Base-by-base conservation (phyloP, 2,888 invertebrate species). In the Glomeris marginata region DNA sequence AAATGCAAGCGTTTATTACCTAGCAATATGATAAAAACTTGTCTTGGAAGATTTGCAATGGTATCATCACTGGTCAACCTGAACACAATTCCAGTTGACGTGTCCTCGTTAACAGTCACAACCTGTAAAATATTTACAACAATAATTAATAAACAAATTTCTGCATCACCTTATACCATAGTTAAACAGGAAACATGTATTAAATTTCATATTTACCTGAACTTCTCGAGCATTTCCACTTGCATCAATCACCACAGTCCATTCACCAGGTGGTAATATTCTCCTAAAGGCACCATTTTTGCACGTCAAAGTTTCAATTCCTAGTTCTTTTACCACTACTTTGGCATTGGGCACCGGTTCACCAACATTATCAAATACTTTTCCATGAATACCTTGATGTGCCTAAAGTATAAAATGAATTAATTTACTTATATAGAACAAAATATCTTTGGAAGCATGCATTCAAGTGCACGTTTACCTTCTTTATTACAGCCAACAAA, bases 231-330 rank as follows among this genome's bases (percentile, higher is more conserved):
- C 18, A 37, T 68, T 86, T 84, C 85, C 84, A 63, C 75, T 73
- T 44, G 84, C 84, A 35, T 69, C 61, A 1, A 79, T 85, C 54
- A 75, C 77, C 55, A 94, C 70, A 22, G 74, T 74, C 65, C 95
- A 97, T 3, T 72, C 72, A 52, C 94, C 95, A 0, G 95, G 92
- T 15, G 85, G 69, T 28, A 98, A 71, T 44, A 98, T 71, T 53
- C 98, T 74, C 95, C 95, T 98, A 69, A 81, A 98, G 66, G 94
- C 90, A 3, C 98, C 97, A 16, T 40, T 5, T 11, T 8, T 6
- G 21, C 16, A 20, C 21, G 40, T 22, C 11, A 15, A 5, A 3
- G 28, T 28, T 28, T 28, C 28, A 3, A 28, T 8, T 5, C 28
- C 28, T 8, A 28, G 28, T 21, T 37, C 41, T 2, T 28, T 36